Conservation (phyloP, 1,140 invertebrate genomes). For the Magallana gigas region DNA sequence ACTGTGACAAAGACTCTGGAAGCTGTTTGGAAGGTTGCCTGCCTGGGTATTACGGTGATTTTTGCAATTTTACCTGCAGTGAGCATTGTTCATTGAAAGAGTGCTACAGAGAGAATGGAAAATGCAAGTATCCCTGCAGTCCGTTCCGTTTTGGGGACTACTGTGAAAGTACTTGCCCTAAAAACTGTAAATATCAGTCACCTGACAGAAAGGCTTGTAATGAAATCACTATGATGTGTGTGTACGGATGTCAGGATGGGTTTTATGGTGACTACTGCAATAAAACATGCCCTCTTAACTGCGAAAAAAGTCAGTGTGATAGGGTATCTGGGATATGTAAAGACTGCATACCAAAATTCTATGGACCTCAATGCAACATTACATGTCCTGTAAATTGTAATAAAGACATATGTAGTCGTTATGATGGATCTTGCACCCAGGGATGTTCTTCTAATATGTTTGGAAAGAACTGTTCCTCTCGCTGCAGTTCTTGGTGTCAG, state of each 20-base stretch:
- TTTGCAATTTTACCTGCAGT: conserved; percentile 49
- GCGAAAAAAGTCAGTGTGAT: conserved; percentile 30
- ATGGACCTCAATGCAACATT: neutral
- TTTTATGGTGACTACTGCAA: conserved; percentile 51
- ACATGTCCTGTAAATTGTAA: conserved; percentile 29
- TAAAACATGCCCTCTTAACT: conserved; percentile 18
- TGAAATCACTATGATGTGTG: conserved; percentile 7
- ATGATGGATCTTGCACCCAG: conserved; percentile 41
- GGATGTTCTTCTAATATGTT: conserved; percentile 15
- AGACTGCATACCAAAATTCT: neutral
- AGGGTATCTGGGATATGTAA: conserved; percentile 42
- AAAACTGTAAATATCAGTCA: conserved; percentile 3
- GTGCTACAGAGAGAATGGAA: conserved; percentile 36
- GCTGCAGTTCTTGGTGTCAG: conserved; percentile 2
- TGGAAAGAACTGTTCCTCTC: neutral
- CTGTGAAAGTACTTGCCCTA: conserved; percentile 35
- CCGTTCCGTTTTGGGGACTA: conserved; percentile 27
- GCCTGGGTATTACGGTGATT: conserved; percentile 49
- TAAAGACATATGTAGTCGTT: conserved; percentile 6
- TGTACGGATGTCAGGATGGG: conserved; percentile 34
- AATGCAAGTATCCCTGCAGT: conserved; percentile 39
- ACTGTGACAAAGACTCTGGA: conserved; percentile 49
- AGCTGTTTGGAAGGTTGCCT: conserved; percentile 42
- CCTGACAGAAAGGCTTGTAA: conserved; percentile 26
- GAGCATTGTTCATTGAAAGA: conserved; percentile 33